Conservation (phyloP, 2,797 vertebrate genomes). For the Sebastes diploproa region DNA sequence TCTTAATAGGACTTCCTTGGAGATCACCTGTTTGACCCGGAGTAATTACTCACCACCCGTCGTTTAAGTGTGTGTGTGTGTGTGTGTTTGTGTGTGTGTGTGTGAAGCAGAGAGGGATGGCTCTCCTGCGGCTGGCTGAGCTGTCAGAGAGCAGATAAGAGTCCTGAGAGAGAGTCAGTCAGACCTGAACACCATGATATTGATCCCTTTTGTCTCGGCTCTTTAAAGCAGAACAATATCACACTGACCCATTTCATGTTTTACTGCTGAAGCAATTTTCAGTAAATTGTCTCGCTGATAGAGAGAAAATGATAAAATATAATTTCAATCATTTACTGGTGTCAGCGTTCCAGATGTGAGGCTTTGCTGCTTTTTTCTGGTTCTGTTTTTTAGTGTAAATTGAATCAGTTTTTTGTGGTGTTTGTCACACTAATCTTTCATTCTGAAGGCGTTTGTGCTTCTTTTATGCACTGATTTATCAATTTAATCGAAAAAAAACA, state of each 20-base stretch:
- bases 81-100: background rate
- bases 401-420: background rate
- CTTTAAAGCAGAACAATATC: constrained; percentile 1
- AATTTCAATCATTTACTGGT: background rate
- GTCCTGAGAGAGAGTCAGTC: constrained; percentile 26
- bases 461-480: background rate
- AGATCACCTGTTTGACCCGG: constrained; percentile 52
- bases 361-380: background rate
- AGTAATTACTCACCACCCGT: constrained; percentile 59
- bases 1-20: constrained; percentile 14
- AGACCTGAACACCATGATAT: background rate
- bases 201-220: constrained; percentile 28
- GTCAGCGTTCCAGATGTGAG: background rate
- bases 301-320: constrained; percentile 8
- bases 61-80: background rate
- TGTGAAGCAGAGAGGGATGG: constrained; percentile 8
- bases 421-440: background rate
- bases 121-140: constrained; percentile 37
- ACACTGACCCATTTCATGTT: background rate
- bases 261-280: background rate
- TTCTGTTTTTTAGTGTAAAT: background rate
- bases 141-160: constrained; percentile 53
- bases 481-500: background rate
- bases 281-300: background rate
- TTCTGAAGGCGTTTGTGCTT: background rate